phyloP scores from a whole-genome alignment of 2,797 vertebrate species.

The Dryobates pubescens region DNA sequence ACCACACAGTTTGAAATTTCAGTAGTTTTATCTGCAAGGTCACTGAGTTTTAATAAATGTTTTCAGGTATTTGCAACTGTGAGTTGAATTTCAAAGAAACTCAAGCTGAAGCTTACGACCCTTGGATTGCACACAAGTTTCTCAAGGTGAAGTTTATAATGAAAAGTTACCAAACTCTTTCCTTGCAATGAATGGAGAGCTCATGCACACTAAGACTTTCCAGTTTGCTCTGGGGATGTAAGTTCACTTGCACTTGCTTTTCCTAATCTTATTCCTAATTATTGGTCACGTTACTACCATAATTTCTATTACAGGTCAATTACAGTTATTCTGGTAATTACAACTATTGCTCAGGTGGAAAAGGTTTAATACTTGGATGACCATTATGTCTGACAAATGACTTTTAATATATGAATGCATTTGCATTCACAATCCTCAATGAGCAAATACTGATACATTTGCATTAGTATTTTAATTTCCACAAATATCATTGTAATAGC shows the following conservation, averaged over 20 bases:
- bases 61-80: not conserved
- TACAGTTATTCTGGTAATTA: not conserved
- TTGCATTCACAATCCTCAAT: not conserved
- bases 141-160: not conserved
- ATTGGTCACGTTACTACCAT: not conserved
- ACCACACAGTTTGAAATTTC: not conserved
- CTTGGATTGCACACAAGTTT: not conserved
- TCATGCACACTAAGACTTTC: not conserved
- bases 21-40: not conserved
- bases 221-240: not conserved
- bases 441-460: not conserved
- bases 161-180: not conserved
- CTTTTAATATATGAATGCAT: not conserved
- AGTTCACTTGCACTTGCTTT: not conserved
- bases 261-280: slow-evolving; percentile 7
- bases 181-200: not conserved
- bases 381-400: not conserved
- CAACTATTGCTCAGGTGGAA: not conserved
- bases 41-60: not conserved
- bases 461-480: not conserved
- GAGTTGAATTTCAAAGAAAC: slow-evolving; percentile 6
- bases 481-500: not conserved
- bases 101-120: not conserved
- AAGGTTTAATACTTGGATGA: not conserved
- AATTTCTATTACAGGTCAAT: not conserved